Evolutionary conservation across 2,797 vertebrate genomes (phyloP).

Genomic region (Hirundo rustica): DNA sequence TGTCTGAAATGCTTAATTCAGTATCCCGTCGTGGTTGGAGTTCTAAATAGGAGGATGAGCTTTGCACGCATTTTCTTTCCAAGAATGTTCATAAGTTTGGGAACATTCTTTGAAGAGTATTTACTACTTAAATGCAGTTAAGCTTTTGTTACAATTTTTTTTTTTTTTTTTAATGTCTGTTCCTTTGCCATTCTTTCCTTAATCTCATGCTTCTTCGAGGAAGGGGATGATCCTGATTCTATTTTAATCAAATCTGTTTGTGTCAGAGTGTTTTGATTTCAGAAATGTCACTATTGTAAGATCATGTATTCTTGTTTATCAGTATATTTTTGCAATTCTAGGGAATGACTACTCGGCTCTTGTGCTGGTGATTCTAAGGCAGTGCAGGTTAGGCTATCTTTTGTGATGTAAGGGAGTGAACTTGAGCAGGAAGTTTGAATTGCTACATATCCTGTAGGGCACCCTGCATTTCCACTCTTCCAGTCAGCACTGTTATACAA

Average conservation of each 20-base stretch:
- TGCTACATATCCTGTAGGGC: constrained; percentile 18
- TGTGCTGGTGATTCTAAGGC: not conserved
- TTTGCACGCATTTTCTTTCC: not conserved
- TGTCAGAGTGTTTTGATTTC: not conserved
- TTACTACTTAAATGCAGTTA: not conserved
- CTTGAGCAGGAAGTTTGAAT: constrained; percentile 3
- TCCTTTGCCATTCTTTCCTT: not conserved
- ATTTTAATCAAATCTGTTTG: not conserved
- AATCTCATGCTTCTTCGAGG: not conserved
- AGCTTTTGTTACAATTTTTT: not conserved
- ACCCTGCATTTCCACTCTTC: not conserved
- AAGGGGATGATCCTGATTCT: not conserved
- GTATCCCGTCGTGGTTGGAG: not conserved
- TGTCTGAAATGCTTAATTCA: not conserved
- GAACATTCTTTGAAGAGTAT: not conserved
- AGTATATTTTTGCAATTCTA: not conserved
- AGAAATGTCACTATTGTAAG: not conserved
- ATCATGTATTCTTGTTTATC: not conserved
- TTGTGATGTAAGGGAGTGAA: not conserved
- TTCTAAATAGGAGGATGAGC: not conserved
- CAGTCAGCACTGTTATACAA: not conserved
- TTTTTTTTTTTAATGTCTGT: not conserved
- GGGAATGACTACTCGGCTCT: not conserved
- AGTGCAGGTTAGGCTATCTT: not conserved
- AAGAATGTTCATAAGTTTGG: not conserved